A percentile compares a stretch with the other conserved stretches of the same genome.
phyloP scores from a whole-genome alignment of 2,888 invertebrate genomes.

The Muscina levida region DNA sequence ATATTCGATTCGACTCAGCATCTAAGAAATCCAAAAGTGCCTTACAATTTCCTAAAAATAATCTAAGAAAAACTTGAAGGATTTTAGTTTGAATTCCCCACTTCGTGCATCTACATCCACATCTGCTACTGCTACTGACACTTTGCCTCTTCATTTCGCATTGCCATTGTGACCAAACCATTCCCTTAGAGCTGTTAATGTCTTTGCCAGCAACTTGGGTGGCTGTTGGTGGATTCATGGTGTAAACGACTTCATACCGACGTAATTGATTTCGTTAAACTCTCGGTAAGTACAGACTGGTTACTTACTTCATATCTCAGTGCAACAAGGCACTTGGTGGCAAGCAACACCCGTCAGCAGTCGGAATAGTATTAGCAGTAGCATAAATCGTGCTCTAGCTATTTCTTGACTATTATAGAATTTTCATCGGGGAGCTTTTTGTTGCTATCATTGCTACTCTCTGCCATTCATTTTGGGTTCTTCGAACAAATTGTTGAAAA shows the following conservation, averaged over 20 bases:
- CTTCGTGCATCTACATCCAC: neutral
- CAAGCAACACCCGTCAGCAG: slow-evolving; percentile 29
- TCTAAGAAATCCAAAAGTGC: too few species aligned
- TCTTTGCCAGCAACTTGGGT: slow-evolving; percentile 12
- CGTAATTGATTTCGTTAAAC: slow-evolving; percentile 26
- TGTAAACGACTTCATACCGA: neutral
- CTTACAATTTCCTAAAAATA: slow-evolving; percentile 28
- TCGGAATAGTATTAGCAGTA: slow-evolving; percentile 10
- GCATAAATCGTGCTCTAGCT: slow-evolving; percentile 45
- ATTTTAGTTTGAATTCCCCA: slow-evolving; percentile 6
- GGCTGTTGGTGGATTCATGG: slow-evolving; percentile 4
- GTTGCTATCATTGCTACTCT: slow-evolving; percentile 28
- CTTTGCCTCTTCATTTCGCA: slow-evolving; percentile 17
- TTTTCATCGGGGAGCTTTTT: slow-evolving; percentile 17
- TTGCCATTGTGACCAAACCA: neutral
- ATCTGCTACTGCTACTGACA: slow-evolving; percentile 40
- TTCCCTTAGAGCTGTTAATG: slow-evolving; percentile 28
- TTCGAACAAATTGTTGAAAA: slow-evolving; percentile 66
- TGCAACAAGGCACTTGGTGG: slow-evolving; percentile 11
- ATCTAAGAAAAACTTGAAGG: slow-evolving; percentile 12
- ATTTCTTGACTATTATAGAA: slow-evolving; percentile 36
- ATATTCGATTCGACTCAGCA: too few species aligned
- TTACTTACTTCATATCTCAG: slow-evolving; percentile 42
- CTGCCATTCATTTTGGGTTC: slow-evolving; percentile 15
- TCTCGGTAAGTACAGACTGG: slow-evolving; percentile 21